These are phyloP conservation scores for Acanthopagrus latus DNA, from an alignment of 2,797 vertebrate genomes.

Conservation along the genomic window DNA sequence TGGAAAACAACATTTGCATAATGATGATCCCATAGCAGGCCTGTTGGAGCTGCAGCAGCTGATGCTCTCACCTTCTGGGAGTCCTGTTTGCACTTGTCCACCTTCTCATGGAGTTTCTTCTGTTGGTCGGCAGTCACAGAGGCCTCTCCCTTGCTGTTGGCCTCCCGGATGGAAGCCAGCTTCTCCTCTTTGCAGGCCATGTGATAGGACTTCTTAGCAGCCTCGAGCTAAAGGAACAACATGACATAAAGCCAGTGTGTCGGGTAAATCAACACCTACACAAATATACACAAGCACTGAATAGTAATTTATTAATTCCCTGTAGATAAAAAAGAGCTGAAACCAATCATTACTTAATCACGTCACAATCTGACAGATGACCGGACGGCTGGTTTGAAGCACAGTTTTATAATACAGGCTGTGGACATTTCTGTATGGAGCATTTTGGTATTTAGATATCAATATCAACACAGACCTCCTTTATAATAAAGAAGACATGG, in stretches of 20 bases:
- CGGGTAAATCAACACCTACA: neutral
- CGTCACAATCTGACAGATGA: too few species aligned
- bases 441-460: too few species aligned
- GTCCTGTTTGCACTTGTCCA: conserved; percentile 97
- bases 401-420: too few species aligned
- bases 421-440: too few species aligned
- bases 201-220: conserved; percentile 95
- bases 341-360: neutral
- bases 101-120: conserved; percentile 96
- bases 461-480: too few species aligned
- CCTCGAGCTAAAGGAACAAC: conserved; percentile 86
- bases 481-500: too few species aligned
- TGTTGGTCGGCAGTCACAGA: conserved; percentile 92
- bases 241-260: neutral
- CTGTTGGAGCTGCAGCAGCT: neutral
- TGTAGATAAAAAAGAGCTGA: neutral
- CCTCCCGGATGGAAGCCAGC: conserved; percentile 91
- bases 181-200: conserved; percentile 98
- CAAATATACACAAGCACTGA: neutral
- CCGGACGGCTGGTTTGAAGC: too few species aligned
- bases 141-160: conserved; percentile 91
- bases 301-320: neutral
- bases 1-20: conserved; percentile 25
- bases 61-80: conserved; percentile 90
- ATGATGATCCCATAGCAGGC: neutral